Conservation (phyloP, 2,797 vertebrate species). For the Malurus splendens region DNA sequence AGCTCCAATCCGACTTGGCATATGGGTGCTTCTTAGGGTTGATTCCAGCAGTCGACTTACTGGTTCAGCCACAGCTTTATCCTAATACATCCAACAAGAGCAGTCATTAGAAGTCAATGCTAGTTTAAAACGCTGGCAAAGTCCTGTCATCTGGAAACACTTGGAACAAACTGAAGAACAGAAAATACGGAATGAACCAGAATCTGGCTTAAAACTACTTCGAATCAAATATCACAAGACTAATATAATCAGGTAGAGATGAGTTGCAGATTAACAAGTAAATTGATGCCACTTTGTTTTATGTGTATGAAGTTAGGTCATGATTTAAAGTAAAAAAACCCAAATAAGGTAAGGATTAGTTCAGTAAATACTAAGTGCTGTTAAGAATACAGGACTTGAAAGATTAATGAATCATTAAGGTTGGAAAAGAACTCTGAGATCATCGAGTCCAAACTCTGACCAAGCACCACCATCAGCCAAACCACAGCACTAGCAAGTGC, state of each 20-base stretch:
- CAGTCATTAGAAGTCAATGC: neutral
- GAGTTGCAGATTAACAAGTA: neutral
- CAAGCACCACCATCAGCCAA: fast-evolving
- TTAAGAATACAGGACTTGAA: neutral
- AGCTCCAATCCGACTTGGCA: slow-evolving; percentile 92
- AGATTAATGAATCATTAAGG: neutral
- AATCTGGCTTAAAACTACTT: neutral
- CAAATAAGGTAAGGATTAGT: neutral
- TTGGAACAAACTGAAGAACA: neutral
- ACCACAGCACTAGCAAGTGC: neutral
- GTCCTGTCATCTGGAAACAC: neutral
- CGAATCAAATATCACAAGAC: neutral
- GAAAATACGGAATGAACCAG: neutral
- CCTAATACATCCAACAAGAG: slow-evolving; percentile 66
- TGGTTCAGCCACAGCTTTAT: slow-evolving; percentile 91
- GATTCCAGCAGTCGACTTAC: slow-evolving; percentile 91
- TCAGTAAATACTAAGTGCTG: neutral
- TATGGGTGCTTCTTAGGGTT: slow-evolving; percentile 89
- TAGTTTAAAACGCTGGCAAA: neutral
- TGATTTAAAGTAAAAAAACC: neutral
- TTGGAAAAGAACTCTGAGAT: neutral
- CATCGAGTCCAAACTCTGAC: neutral
- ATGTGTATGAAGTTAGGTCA: neutral
- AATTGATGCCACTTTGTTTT: neutral
- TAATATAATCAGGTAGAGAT: neutral